Evolutionary conservation across 2,888 invertebrate genomes (phyloP).

Genomic region (Chironomus tentans): DNA sequence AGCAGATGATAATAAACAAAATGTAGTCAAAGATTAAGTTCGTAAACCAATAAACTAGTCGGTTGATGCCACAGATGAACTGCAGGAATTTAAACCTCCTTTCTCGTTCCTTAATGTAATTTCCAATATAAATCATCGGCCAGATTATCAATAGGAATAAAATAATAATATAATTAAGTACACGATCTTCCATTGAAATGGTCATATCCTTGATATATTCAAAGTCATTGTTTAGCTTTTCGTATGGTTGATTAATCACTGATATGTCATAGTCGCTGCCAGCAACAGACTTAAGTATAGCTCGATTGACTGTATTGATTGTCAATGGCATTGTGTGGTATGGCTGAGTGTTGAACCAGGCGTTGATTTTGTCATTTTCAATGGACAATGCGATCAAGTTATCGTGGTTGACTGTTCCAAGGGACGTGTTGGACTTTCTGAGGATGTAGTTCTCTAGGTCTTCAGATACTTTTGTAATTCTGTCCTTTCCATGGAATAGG

Average conservation of each 20-base stretch:
- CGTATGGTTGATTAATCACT: background rate
- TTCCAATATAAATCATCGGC: background rate
- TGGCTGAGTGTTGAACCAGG: constrained; percentile 72
- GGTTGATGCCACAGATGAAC: constrained; percentile 59
- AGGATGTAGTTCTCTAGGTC: background rate
- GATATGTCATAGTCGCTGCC: background rate
- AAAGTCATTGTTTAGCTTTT: background rate
- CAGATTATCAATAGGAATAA: background rate
- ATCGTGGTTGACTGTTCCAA: constrained; percentile 40
- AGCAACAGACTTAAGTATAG: constrained; percentile 44
- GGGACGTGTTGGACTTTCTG: background rate
- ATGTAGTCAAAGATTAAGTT: constrained; percentile 46
- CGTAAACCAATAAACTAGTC: constrained; percentile 58
- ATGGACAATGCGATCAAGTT: constrained; percentile 51
- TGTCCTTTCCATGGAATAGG: background rate
- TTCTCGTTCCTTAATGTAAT: constrained; percentile 53
- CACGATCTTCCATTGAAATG: too few relatives aligned
- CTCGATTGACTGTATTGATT: constrained; percentile 53
- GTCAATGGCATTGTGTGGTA: constrained; percentile 63
- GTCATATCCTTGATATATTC: background rate
- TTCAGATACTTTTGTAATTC: background rate
- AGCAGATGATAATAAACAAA: background rate
- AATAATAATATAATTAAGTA: background rate
- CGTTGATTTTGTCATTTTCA: constrained; percentile 43
- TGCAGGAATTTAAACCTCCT: constrained; percentile 61